Base-by-base conservation (phyloP, 2,888 invertebrate genomes). In the Pocota personata region DNA sequence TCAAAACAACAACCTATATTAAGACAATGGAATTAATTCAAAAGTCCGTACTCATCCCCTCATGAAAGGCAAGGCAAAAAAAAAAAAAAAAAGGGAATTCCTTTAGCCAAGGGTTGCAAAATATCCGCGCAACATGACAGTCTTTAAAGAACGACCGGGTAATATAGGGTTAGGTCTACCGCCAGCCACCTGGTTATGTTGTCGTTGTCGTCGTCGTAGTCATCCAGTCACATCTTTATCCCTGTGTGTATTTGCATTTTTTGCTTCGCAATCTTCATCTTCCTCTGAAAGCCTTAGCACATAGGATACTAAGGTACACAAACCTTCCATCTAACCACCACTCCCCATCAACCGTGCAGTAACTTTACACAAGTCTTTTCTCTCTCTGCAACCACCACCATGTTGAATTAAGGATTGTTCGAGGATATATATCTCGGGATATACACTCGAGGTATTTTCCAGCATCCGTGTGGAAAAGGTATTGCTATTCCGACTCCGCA, bases 11-110 rank as follows among this genome's bases (percentile, higher is more conserved):
- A 86, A 82, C 86, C 86, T 86, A 82, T 82, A 82, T 86, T 76
- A 86, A 86, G 86, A 86, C 86, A 86, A 86, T 82, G 76, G 80
- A 82, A 86, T 86, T 86, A 86, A 86, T 86, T 80, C 76, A 86
- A 82, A 76, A 86, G 76, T 82, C 80, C 82, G 84, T 76, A 75
- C 80, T 84, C 80, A 84, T 82, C 82, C 55, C 46, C 64, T 72
- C 40, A 55, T 64, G 66, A 46, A 66, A 64, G 46, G 21, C 21
- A 43, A 21, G 14, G 27, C 16, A 21, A 43, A 24, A 30, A 32
- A 30, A 55, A 32, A 57, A 57, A 60, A 37, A 69, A 40, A 50
- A 48, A 55, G 19, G 21, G 71, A 67, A 82, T 76, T 84, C 62
- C 69, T 69, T 58, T 73, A 79, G 83, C 75, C 80, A 84, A 75